Conservation (phyloP, 2,888 invertebrate species). For the Erebia ligea region DNA sequence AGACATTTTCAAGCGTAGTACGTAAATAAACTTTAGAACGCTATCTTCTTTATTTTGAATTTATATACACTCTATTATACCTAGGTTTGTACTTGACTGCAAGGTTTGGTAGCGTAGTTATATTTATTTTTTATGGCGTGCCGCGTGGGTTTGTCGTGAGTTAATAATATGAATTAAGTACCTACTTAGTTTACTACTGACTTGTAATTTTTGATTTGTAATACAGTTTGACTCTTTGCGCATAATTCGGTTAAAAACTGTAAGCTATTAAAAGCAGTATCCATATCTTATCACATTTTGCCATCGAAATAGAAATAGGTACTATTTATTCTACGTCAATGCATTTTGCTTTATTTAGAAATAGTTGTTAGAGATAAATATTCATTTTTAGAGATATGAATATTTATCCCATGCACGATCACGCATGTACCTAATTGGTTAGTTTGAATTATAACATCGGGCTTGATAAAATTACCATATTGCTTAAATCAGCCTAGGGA, state of each 20-base stretch:
- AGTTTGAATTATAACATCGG: constrained; percentile 21
- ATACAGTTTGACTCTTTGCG: not conserved
- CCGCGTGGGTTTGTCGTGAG: not conserved
- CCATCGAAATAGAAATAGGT: too few relatives aligned
- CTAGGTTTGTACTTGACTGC: not conserved
- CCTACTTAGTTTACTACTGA: not conserved
- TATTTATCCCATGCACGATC: constrained; percentile 13
- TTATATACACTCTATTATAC: not conserved
- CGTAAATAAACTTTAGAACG: constrained; percentile 25
- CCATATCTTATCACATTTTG: not conserved
- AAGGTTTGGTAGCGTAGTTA: not conserved
- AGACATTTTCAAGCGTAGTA: constrained; percentile 40
- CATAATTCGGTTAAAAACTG: not conserved
- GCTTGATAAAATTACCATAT: constrained; percentile 20
- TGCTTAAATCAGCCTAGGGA: constrained; percentile 20
- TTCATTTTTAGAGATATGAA: constrained; percentile 18
- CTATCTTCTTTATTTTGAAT: constrained; percentile 13
- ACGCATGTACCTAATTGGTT: constrained; percentile 14
- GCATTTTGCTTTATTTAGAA: constrained; percentile 10
- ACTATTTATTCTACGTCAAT: too few relatives aligned
- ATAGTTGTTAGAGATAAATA: constrained; percentile 12
- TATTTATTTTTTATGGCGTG: not conserved
- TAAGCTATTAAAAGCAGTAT: not conserved
- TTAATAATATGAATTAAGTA: not conserved
- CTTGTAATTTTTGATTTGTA: not conserved